Evolutionary conservation across 2,888 invertebrate species (phyloP), one percentile per base, ranked within the genome.

Genomic region (Sphinx pinastri): DNA sequence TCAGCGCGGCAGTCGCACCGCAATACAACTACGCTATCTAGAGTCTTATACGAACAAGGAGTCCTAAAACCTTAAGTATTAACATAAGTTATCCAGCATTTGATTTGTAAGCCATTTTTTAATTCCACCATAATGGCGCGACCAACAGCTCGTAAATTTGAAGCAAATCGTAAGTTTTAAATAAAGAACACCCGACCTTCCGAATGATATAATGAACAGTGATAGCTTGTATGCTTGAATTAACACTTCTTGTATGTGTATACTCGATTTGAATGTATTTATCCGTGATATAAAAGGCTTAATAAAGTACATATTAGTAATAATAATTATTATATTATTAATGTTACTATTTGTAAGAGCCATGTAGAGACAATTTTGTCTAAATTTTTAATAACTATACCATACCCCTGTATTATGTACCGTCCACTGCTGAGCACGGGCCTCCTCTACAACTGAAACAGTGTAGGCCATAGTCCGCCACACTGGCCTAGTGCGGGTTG

Each of bases 241-340:
- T 25, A 57, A 25, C 57, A 25, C 25, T 57, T 58, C 74, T 77
- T 77, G 73, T 77, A 76, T 71, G 66, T 59, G 25, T 68, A 57
- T 57, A 25, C 25, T 25, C 5, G 19, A 13, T 25, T 13, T 25
- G 25, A 57, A 25, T 25, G 25, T 57, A 25, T 25, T 57, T 57
- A 57, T 11, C 25, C 19, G 57, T 57, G 19, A 57, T 25, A 25
- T 57, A 57, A 57, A 12, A 57, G 12, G 11, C 16, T 11, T 25
- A 57, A 57, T 5, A 12, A 19, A 19, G 8, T 10, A 5, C 10
- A 12, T 19, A 5, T 57, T 5, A 2, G n/a, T 10, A 19, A 12
- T 19, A 19, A 12, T 12, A 57, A 12, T 12, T 11, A 16, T 1
- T 8, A 16, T 14, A 54, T 55, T 38, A 38, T 38, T 38, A 38